Conservation (phyloP, 2,888 invertebrate genomes). For the Oeneis ivallda region DNA sequence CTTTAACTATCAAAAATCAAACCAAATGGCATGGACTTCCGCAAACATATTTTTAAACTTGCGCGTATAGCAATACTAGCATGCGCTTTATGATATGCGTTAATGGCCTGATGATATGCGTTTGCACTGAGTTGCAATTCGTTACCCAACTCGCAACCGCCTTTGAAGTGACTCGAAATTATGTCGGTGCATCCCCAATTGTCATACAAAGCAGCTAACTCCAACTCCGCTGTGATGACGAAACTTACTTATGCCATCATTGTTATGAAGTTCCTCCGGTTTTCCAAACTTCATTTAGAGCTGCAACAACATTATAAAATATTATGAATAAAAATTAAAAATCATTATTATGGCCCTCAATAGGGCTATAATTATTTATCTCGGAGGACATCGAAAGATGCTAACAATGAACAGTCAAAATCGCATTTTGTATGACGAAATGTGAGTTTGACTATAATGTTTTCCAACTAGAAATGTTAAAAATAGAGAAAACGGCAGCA, state of each 20-base stretch:
- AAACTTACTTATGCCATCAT: slow-evolving; percentile 8
- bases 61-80: background rate
- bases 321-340: background rate
- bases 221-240: background rate
- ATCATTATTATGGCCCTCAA: too few species aligned
- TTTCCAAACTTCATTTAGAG: background rate
- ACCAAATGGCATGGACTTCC: slow-evolving; percentile 1
- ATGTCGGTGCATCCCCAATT: slow-evolving; percentile 5
- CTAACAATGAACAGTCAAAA: too few species aligned
- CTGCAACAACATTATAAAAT: background rate
- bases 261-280: background rate
- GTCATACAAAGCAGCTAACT: slow-evolving; percentile 17
- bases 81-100: background rate
- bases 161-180: slow-evolving; percentile 6
- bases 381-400: too few species aligned
- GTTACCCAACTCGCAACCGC: slow-evolving; percentile 1
- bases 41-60: background rate
- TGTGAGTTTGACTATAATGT: too few species aligned
- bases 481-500: too few species aligned
- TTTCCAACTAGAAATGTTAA: too few species aligned
- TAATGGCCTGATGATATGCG: background rate
- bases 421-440: too few species aligned
- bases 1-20: background rate
- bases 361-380: too few species aligned
- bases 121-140: background rate